Evolutionary conservation across 2,888 invertebrate genomes (phyloP).

Genomic region (Nomada fabriciana): DNA sequence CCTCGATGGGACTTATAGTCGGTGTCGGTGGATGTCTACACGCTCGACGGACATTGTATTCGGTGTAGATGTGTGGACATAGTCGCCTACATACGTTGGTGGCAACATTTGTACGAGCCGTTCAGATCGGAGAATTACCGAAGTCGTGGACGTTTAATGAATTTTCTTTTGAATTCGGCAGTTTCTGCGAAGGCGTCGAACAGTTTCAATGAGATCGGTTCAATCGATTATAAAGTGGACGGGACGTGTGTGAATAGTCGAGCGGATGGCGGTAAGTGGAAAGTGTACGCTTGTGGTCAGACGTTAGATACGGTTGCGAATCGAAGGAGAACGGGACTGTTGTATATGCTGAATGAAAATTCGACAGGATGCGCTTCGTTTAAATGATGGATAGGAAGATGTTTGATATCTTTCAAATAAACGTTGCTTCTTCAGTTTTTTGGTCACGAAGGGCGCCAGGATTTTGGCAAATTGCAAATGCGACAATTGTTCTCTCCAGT

Average conservation of each 20-base stretch:
- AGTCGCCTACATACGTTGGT: conserved; percentile 8
- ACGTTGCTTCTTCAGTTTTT: too few relatives aligned
- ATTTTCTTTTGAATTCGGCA: conserved; percentile 26
- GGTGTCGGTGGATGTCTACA: conserved; percentile 26
- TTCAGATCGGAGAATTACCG: conserved; percentile 2
- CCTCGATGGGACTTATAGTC: conserved; percentile 31
- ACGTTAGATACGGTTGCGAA: neutral
- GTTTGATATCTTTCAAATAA: too few relatives aligned
- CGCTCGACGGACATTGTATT: conserved; percentile 30
- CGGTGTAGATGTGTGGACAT: neutral
- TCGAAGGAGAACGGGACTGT: neutral
- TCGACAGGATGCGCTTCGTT: too few relatives aligned
- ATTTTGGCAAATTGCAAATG: too few relatives aligned
- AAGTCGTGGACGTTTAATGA: conserved; percentile 9
- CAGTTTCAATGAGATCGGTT: conserved; percentile 26
- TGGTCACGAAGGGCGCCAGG: too few relatives aligned
- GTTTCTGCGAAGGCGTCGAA: conserved; percentile 4
- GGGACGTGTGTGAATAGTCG: neutral
- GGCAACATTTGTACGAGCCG: conserved; percentile 9
- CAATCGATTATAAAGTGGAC: conserved; percentile 1
- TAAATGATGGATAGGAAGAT: too few relatives aligned
- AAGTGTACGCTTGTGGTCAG: neutral
- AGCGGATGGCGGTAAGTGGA: neutral
- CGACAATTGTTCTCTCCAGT: too few relatives aligned
- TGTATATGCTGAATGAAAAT: too few relatives aligned